Base-by-base conservation (phyloP, 2,888 invertebrate species). In the Mimumesa dahlbomi region DNA sequence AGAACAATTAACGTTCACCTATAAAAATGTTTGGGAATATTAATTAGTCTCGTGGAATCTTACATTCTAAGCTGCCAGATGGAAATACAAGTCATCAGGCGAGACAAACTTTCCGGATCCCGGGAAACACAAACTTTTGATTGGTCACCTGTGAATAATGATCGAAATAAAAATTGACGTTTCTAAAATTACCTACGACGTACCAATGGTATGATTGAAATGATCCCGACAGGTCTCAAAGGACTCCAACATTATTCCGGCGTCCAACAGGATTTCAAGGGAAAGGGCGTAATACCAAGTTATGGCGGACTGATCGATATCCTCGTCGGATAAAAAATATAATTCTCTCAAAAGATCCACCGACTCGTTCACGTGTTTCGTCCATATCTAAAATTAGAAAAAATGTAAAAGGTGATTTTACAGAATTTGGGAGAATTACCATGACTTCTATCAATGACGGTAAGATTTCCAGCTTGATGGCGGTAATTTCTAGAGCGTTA, bases 221-320 rank as follows among this genome's bases (percentile, higher is more conserved):
- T 89, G 91, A 2, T 85, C 81, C 67, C 87, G 89, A 65, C 92
- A 91, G 43, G 88, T 89, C 14, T 89, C 83, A 2, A 91, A 90
- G 0, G 90, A 86, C 82, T 92, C 92, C 48, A 92, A 76, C 59
- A 90, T 88, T 79, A 92, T 91, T 3, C 92, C 91, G 73, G 93
- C 90, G 75, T 94, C 92, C 36, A 93, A 81, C 52, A 92, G 89
- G 75, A 93, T 82, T 56, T 93, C 92, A 58, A 93, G 89, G 69
- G 92, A 92, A 31, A 93, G 88, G 0, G 92, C 91, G 74, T 92
- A 91, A 77, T 93, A 93, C 91, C 92, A 92, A 0, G 89, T 82
- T 5, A 86, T 76, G 0, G 83, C 86, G 2, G 82, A 84, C 63
- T 80, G 78, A 56, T 89, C 86, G 0, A 84, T 73, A 40, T 89